phyloP scores from a whole-genome alignment of 2,113 vertebrate species.

The Corythoichthys haematopterus region DNA sequence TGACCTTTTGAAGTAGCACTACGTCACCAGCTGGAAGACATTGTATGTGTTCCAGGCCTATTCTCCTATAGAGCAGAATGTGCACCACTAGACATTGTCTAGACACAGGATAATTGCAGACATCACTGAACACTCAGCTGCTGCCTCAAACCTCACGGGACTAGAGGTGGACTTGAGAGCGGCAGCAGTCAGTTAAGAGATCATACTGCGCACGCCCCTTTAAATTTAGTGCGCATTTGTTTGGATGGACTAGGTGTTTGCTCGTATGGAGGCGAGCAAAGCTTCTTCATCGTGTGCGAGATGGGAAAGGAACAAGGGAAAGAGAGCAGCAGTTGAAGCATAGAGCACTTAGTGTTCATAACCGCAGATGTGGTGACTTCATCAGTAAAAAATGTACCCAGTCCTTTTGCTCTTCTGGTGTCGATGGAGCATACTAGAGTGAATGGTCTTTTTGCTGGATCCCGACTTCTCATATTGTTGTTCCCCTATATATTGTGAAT shows the following conservation, averaged over 20 bases:
- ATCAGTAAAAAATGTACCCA: constrained; percentile 55
- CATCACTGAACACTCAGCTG: constrained; percentile 85
- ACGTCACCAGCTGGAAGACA: constrained; percentile 37
- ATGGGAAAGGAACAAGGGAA: constrained; percentile 7
- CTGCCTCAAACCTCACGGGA: constrained; percentile 75
- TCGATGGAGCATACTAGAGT: constrained; percentile 34
- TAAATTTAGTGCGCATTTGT: constrained; percentile 16
- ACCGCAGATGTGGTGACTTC: constrained; percentile 69
- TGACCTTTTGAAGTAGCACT: constrained; percentile 39
- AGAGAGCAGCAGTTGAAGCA: constrained; percentile 32
- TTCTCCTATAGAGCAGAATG: constrained; percentile 43
- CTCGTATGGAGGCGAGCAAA: constrained; percentile 12
- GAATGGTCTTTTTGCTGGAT: constrained; percentile 8
- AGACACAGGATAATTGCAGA: constrained; percentile 91
- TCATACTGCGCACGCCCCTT: constrained; percentile 13
- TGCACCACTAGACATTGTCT: constrained; percentile 90
- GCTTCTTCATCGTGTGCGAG: constrained; percentile 13
- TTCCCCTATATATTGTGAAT: neutral
- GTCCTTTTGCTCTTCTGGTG: constrained; percentile 31
- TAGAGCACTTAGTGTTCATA: constrained; percentile 37
- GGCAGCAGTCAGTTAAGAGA: constrained; percentile 42
- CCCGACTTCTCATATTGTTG: neutral
- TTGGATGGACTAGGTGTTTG: constrained; percentile 5
- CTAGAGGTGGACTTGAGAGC: constrained; percentile 82
- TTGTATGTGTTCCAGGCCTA: constrained; percentile 33